A percentile compares a stretch with the other conserved stretches of the same genome.
These are phyloP conservation scores for Boleophthalmus pectinirostris DNA, from an alignment of 2,113 vertebrate genomes.

Conservation along the genomic window DNA sequence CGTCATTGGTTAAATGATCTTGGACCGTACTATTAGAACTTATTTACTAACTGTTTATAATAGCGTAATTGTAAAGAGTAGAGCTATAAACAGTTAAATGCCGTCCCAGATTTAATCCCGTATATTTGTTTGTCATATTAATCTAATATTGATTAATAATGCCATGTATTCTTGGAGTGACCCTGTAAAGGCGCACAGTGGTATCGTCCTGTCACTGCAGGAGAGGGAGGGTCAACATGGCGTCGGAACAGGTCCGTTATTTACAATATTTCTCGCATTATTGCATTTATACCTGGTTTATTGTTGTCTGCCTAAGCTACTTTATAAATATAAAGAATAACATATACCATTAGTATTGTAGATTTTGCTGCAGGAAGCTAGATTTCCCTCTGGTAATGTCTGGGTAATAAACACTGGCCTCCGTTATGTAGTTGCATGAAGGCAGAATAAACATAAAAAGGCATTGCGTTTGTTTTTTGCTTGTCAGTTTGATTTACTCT, in stretches of 20 bases:
- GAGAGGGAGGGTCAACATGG: constrained; percentile 79
- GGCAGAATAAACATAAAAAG: neutral
- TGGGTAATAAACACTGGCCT: constrained; percentile 27
- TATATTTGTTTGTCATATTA: neutral
- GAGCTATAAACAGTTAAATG: neutral
- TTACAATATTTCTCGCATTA: constrained; percentile 32
- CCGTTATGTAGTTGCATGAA: neutral
- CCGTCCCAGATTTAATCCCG: too few species aligned
- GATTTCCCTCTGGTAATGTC: neutral
- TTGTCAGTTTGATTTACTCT: neutral
- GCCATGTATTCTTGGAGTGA: too few species aligned
- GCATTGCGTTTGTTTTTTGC: neutral
- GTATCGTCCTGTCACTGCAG: constrained; percentile 47
- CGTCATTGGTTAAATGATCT: constrained; percentile 45
- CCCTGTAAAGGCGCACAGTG: constrained; percentile 36
- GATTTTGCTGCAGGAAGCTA: neutral
- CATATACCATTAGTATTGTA: too few species aligned
- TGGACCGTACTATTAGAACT: constrained; percentile 61
- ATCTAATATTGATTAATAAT: neutral
- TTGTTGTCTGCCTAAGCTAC: neutral
- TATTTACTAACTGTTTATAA: neutral
- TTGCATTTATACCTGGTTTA: neutral
- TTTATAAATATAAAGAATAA: neutral
- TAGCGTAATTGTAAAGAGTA: neutral
- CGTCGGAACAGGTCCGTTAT: constrained; percentile 83